Percentiles rank a stretch among this genome's conserved stretches.
Conservation (phyloP, 2,888 invertebrate species). For the Ctena decussata region DNA sequence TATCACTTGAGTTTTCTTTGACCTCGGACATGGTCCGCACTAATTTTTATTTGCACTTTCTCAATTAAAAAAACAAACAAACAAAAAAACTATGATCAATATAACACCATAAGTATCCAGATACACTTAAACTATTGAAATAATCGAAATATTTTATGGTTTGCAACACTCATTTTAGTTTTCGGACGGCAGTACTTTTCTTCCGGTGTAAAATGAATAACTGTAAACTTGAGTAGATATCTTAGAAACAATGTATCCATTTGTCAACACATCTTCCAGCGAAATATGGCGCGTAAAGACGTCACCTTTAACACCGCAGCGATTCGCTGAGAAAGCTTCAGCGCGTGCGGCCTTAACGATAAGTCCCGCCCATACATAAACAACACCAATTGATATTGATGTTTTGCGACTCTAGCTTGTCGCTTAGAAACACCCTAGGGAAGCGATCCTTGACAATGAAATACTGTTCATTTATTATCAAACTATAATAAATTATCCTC, state of each 20-base stretch:
- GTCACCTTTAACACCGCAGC: slow-evolving; percentile 32
- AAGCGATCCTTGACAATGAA: not conserved
- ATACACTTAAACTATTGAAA: no score
- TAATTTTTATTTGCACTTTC: no score
- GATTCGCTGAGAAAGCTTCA: slow-evolving; percentile 37
- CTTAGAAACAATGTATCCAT: slow-evolving; percentile 2
- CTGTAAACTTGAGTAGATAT: no score
- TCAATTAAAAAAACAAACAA: no score
- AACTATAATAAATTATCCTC: not conserved
- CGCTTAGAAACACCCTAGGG: slow-evolving; percentile 40
- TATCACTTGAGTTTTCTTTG: not conserved
- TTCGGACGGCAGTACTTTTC: no score
- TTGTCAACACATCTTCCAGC: slow-evolving; percentile 33
- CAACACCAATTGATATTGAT: slow-evolving; percentile 55
- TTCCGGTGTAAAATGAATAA: no score
- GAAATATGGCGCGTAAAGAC: slow-evolving; percentile 64
- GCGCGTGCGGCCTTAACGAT: slow-evolving; percentile 46
- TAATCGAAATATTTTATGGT: no score
- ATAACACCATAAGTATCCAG: no score
- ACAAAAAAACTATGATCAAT: no score
- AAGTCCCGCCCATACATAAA: slow-evolving; percentile 51
- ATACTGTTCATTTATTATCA: slow-evolving; percentile 2
- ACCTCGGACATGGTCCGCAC: slow-evolving; percentile 47
- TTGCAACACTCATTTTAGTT: no score
- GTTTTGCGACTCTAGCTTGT: slow-evolving; percentile 35